phyloP scores from a whole-genome alignment of 2,888 invertebrate species.

The Matsumyia berberina region DNA sequence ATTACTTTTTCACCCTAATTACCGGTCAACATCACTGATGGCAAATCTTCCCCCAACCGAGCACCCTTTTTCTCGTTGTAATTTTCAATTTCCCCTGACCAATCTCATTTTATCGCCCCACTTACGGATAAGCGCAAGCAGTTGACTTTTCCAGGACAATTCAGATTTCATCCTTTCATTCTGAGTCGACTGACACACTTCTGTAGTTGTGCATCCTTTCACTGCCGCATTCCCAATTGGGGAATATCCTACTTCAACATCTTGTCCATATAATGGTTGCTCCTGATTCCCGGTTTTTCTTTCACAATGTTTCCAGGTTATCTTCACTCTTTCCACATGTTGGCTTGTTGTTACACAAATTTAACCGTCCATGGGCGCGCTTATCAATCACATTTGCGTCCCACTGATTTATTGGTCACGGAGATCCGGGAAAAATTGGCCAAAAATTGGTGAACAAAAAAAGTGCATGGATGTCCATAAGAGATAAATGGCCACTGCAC shows the following conservation, averaged over 20 bases:
- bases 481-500: slow-evolving; percentile 65
- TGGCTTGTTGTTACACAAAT: slow-evolving; percentile 19
- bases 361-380: slow-evolving; percentile 29
- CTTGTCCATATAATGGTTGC: slow-evolving; percentile 40
- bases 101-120: slow-evolving; percentile 20
- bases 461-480: slow-evolving; percentile 51
- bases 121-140: slow-evolving; percentile 31
- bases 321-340: slow-evolving; percentile 14
- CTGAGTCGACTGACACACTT: slow-evolving; percentile 60
- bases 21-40: not conserved
- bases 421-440: slow-evolving; percentile 45
- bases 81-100: slow-evolving; percentile 34
- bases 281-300: slow-evolving; percentile 27
- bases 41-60: not conserved
- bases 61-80: not conserved
- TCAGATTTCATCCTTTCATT: slow-evolving; percentile 42
- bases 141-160: slow-evolving; percentile 55
- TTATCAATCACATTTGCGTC: slow-evolving; percentile 74
- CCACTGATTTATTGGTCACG: slow-evolving; percentile 70
- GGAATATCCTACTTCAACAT: slow-evolving; percentile 45
- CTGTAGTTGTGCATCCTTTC: slow-evolving; percentile 36
- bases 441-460: slow-evolving; percentile 48
- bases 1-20: not conserved
- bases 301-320: slow-evolving; percentile 38
- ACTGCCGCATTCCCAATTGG: slow-evolving; percentile 59